Conservation (phyloP, 2,113 vertebrate species). For the Bombycilla garrulus region DNA sequence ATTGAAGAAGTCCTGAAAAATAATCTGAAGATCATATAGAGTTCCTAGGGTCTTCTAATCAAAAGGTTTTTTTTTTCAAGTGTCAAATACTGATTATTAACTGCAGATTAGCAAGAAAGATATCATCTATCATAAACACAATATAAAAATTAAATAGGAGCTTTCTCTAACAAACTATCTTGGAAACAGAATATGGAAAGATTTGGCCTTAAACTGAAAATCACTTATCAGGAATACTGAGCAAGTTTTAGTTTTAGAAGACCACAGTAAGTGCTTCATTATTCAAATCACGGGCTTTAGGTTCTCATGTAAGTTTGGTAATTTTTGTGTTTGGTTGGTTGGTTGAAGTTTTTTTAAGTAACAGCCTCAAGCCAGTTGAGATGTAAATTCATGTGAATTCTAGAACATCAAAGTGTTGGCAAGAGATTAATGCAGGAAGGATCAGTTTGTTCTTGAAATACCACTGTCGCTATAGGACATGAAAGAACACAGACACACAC, state of each 20-base stretch:
- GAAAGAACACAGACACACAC: too few relatives aligned
- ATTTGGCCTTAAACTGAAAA: not conserved
- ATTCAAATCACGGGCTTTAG: not conserved
- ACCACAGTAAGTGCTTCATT: not conserved
- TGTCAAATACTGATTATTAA: not conserved
- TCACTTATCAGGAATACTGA: not conserved
- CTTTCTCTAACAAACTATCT: not conserved
- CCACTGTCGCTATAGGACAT: too few relatives aligned
- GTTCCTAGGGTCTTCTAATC: not conserved
- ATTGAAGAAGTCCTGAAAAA: not conserved
- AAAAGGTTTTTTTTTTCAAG: not conserved
- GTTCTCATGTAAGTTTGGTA: not conserved
- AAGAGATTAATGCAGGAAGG: slow-evolving; percentile 15
- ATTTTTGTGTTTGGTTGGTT: not conserved
- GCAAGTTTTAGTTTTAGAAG: not conserved
- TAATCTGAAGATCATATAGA: not conserved
- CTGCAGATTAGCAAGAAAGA: not conserved
- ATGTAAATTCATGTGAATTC: slow-evolving; percentile 57
- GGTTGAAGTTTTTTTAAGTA: not conserved
- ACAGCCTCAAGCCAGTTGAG: slow-evolving; percentile 28
- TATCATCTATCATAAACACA: not conserved
- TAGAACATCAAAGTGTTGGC: slow-evolving; percentile 25
- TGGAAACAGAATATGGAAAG: not conserved
- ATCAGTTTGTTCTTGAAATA: slow-evolving; percentile 65
- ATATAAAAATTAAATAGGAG: not conserved